Percentiles rank a stretch among this genome's conserved stretches.
phyloP scores from a whole-genome alignment of 2,797 vertebrate species.

The Pangasius mekongensis region DNA sequence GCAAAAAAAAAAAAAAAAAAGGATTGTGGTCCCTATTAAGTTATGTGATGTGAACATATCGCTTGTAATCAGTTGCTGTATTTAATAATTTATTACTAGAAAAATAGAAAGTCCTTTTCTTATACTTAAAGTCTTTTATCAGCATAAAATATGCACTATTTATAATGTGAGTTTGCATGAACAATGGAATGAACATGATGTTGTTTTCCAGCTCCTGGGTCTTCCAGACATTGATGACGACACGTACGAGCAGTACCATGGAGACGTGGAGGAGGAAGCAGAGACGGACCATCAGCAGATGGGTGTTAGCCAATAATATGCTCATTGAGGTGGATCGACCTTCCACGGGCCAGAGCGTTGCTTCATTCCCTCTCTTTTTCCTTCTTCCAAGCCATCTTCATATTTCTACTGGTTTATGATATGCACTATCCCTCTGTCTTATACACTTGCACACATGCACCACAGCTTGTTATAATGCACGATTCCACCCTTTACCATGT shows the following conservation, averaged over 20 bases:
- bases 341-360: conserved; percentile 42
- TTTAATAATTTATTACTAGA: background rate
- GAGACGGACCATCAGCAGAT: conserved; percentile 98
- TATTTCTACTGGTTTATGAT: conserved; percentile 45
- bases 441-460: conserved; percentile 47
- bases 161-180: background rate
- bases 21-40: background rate
- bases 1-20: background rate
- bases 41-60: background rate
- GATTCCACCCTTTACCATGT: conserved; percentile 73
- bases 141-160: background rate
- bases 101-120: background rate
- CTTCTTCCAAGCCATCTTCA: conserved; percentile 33
- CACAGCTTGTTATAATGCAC: conserved; percentile 63
- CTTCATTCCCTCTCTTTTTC: conserved; percentile 31
- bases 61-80: background rate
- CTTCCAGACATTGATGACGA: conserved; percentile 96
- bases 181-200: background rate
- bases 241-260: conserved; percentile 94
- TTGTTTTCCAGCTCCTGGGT: conserved; percentile 84
- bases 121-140: background rate
- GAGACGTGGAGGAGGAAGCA: conserved; percentile 94
- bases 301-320: conserved; percentile 98
- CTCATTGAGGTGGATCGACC: conserved; percentile 55
- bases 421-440: conserved; percentile 31